A percentile compares a stretch with the other conserved stretches of the same genome.
Conservation (phyloP, 2,888 invertebrate genomes). For the Choristoneura rosaceana region DNA sequence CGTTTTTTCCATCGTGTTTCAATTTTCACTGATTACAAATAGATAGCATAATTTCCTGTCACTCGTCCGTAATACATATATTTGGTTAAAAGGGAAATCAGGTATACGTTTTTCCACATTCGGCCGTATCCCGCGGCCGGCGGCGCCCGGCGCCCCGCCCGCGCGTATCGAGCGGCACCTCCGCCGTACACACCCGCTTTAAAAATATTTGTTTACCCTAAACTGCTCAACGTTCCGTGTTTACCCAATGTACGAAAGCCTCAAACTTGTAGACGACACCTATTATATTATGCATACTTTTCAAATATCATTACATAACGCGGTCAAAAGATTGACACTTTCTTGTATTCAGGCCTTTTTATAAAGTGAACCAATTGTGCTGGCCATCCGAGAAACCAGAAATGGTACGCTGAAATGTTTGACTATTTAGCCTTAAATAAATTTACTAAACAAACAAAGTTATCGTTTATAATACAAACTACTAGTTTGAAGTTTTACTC, state of each 20-base stretch:
- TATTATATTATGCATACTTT: constrained; percentile 26
- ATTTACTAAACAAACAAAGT: neutral
- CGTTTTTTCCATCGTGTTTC: neutral
- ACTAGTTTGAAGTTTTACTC: neutral
- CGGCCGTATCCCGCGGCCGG: constrained; percentile 42
- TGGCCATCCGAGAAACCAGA: neutral
- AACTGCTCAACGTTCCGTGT: constrained; percentile 48
- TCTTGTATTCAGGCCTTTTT: neutral
- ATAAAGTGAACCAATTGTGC: neutral
- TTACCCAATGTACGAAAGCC: constrained; percentile 34
- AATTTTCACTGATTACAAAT: neutral
- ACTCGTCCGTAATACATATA: constrained; percentile 9
- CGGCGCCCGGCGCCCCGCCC: constrained; percentile 45
- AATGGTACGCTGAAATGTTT: neutral
- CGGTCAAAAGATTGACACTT: neutral
- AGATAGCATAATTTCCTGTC: neutral
- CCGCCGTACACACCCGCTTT: constrained; percentile 50
- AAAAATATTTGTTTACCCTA: constrained; percentile 60
- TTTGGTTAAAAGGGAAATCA: constrained; percentile 50
- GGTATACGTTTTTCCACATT: constrained; percentile 50
- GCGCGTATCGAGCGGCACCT: constrained; percentile 51
- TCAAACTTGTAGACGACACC: constrained; percentile 23
- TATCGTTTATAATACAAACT: neutral
- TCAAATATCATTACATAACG: neutral
- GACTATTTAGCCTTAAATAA: neutral